phyloP scores from a whole-genome alignment of 2,113 vertebrate species.

The Alces alces region DNA sequence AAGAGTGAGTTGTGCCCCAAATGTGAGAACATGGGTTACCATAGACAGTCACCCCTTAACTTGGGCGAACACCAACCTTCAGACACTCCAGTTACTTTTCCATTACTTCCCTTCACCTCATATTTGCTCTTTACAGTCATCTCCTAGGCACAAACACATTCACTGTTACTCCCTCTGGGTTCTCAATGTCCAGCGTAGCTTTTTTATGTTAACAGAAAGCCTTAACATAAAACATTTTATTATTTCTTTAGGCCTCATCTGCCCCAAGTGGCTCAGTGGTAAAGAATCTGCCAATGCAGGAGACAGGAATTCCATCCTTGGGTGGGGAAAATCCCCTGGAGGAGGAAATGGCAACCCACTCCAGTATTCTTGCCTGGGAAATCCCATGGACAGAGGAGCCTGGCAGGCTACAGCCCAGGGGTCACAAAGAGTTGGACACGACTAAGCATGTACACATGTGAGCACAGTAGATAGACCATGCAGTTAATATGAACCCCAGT shows the following conservation, averaged over 20 bases:
- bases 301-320: not conserved
- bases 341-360: not conserved
- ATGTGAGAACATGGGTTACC: not conserved
- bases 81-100: not conserved
- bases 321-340: not conserved
- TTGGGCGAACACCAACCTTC: not conserved
- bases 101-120: not conserved
- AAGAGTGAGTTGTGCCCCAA: not conserved
- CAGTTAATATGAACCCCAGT: not conserved
- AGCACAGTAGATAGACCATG: not conserved
- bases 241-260: no score
- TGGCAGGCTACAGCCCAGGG: not conserved
- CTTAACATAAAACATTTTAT: not conserved
- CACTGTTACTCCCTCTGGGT: not conserved
- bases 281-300: not conserved
- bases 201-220: not conserved
- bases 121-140: not conserved
- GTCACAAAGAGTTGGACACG: not conserved
- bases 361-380: not conserved
- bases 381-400: not conserved
- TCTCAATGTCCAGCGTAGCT: not conserved
- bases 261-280: not conserved
- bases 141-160: not conserved
- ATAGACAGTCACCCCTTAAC: not conserved
- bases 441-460: not conserved